Evolutionary conservation across 2,113 vertebrate species (phyloP), one percentile per base, ranked within the genome.

Genomic region (Guaruba guarouba): DNA sequence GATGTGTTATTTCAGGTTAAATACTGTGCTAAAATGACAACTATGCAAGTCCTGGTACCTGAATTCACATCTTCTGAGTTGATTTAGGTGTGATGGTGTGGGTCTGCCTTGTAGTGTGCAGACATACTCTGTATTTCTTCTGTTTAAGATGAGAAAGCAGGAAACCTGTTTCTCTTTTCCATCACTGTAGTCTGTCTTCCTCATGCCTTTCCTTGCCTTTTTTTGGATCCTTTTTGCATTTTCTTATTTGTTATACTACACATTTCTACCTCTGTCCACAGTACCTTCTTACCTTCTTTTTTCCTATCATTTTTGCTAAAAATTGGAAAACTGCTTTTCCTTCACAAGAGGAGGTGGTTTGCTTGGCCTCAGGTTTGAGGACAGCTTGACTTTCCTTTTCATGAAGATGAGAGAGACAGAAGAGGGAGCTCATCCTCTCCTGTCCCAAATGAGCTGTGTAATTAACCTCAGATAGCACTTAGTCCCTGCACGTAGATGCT

Each of bases 1-100:
- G 43, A 48, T 68, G 41, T 48, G 20, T 77, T 17, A 23, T 11
- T 88, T 74, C 25, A 91, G 43, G 17, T 84, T 80, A 84, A 83
- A 62, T 2, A 4, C 24, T 52, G 8, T 25, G 29, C 17, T 84
- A 51, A 75, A n/a, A 75, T 48, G 37, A 39, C 29, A 69, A 2
- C 66, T 78, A 2, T 1, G 0, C 5, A 17, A 74, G 39, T 39
- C 41, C 44, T 2, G 0, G 9, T 90, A 35, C 37, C 11, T 46
- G 25, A 35, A 7, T 37, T 80, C 28, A 11, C 23, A 49, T 61
- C 22, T 63, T 83, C 66, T 79, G 77, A 11, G 4, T 9, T 86
- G 49, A 14, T 41, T 67, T 83, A 48, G 17, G 41, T 48, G 43
- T 59, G 43, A 18, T 64, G 51, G 23, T 91, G 27, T 66, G 55